These are phyloP conservation scores for Procapra przewalskii DNA, from an alignment of 2,113 vertebrate species.

Conservation along the genomic window DNA sequence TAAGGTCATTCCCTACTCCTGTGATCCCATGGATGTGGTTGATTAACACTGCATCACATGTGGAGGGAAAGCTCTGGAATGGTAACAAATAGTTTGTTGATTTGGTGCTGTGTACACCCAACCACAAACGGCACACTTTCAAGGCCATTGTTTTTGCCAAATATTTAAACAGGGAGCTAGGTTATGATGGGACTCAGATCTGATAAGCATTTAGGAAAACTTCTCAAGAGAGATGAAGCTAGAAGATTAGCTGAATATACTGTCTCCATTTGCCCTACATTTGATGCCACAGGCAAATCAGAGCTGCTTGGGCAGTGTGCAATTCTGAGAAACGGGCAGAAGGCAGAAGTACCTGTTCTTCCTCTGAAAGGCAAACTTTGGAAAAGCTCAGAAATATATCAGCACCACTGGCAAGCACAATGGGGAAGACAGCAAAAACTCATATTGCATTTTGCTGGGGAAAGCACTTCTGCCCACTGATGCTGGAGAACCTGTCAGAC, in stretches of 20 bases:
- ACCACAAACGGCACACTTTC: background rate
- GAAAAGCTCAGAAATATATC: background rate
- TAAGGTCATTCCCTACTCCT: background rate
- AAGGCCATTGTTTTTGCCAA: conserved; percentile 14
- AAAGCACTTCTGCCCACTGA: background rate
- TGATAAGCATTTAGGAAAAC: conserved; percentile 39
- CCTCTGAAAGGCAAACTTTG: conserved; percentile 35
- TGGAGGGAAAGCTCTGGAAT: background rate
- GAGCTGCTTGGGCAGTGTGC: background rate
- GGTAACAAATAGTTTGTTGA: background rate
- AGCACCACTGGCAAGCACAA: background rate
- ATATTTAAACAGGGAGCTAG: background rate
- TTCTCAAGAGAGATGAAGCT: conserved; percentile 36
- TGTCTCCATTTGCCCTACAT: conserved; percentile 33
- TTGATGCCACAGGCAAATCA: conserved; percentile 38
- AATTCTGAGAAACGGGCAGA: conserved; percentile 51
- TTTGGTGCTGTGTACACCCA: background rate
- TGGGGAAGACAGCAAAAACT: background rate
- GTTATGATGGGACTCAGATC: conserved; percentile 34
- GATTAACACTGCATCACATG: background rate
- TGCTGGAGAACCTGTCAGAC: background rate
- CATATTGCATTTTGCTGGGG: background rate
- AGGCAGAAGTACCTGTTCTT: conserved; percentile 39
- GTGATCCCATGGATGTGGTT: background rate
- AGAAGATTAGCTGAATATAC: background rate